Evolutionary conservation across 1,140 invertebrate genomes (phyloP), one percentile per base, ranked within the genome.

Genomic region (Archivesica marissinica): DNA sequence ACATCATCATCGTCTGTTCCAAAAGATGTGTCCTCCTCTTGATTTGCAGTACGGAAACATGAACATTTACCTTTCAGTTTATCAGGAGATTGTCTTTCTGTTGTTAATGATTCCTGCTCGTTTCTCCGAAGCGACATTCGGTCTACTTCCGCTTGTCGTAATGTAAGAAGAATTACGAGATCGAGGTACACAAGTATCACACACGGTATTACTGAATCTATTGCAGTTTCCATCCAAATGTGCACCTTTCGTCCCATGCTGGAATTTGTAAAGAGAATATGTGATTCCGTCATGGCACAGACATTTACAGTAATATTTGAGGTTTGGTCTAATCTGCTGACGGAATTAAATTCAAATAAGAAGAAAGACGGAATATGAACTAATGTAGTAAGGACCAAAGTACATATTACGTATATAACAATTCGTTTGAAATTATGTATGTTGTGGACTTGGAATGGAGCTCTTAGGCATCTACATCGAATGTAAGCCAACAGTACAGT

Each of bases 401-500:
- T 54, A 39, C 23, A n/a, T 0, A 23, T 20, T 7, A 68, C 33
- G 20, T 38, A 61, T 9, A 15, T 39, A 20, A 20, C 7, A 39
- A 81, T 35, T 41, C 38, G 33, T 3, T 47, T 39, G 2, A 7
- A 41, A 28, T 23, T 50, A 30, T 81, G 78, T 7, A 56, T 39
- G 2, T 17, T 38, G 28, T 33, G 38, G 6, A 64, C 78, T 25
- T 33, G 35, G 39, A 81, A 70, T 41, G 78, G 78, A 20, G 41
- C 33, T 35, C 54, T 47, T 9, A 81, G 7, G 23, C 78, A 81
- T n/a, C 33, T 52, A 11, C 38, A 70, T 3, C 78, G 61, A 25
- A 81, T 81, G 13, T 50, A 81, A 33, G 78, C 78, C 41, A 81
- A 28, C 25, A 81, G 20, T 15, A 81, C 78, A 9, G 78, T 81